phyloP scores from a whole-genome alignment of 2,113 vertebrate genomes.

The Lepus americanus region DNA sequence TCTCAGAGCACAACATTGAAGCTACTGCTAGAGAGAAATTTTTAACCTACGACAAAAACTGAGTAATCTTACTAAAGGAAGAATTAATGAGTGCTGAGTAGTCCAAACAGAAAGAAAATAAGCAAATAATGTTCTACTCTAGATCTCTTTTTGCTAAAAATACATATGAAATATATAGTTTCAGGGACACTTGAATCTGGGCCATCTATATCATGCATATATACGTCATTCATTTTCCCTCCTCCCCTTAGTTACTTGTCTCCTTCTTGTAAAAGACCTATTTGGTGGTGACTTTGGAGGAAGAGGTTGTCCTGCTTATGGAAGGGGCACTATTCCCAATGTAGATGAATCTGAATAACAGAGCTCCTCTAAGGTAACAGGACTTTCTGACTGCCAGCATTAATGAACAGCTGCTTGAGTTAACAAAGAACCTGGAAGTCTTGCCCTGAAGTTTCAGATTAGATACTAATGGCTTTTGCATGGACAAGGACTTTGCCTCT shows the following conservation, averaged over 20 bases:
- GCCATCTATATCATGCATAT: no score
- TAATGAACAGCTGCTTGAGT: background rate
- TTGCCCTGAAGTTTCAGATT: slow-evolving; percentile 26
- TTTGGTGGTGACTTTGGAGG: accelerated
- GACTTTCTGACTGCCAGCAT: background rate
- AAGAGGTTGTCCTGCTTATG: background rate
- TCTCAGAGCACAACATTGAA: background rate
- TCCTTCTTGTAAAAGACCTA: background rate
- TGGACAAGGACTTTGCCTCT: background rate
- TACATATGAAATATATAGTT: background rate
- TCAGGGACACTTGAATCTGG: background rate
- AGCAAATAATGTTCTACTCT: background rate
- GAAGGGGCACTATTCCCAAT: background rate
- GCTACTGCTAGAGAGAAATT: background rate
- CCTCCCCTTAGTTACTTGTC: background rate
- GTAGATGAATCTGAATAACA: background rate
- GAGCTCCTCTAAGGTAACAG: background rate
- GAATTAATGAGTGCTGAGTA: background rate
- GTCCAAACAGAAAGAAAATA: background rate
- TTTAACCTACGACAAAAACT: background rate
- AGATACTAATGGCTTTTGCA: slow-evolving; percentile 20
- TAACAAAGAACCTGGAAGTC: background rate
- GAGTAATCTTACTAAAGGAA: background rate
- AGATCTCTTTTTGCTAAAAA: slow-evolving; percentile 29
- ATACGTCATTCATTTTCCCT: background rate